These are phyloP conservation scores for Tachycineta bicolor DNA, from an alignment of 2,113 vertebrate genomes.

Conservation along the genomic window DNA sequence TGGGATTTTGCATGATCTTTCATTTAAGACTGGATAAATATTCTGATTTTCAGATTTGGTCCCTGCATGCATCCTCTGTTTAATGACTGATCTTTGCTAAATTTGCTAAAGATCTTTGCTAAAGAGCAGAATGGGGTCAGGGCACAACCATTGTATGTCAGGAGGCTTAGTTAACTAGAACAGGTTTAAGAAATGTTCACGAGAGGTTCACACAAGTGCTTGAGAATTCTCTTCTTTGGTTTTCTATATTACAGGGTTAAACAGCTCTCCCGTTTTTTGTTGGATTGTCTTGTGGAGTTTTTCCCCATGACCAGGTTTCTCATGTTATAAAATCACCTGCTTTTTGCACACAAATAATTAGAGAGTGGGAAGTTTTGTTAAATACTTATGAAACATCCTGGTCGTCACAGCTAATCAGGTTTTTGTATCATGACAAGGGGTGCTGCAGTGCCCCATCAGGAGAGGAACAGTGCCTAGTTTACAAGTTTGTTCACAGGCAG, in stretches of 20 bases:
- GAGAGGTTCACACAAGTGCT: neutral
- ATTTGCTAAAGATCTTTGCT: neutral
- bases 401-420: neutral
- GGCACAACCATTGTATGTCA: fast-evolving
- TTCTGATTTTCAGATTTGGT: neutral
- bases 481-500: neutral
- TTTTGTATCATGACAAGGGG: neutral
- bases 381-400: neutral
- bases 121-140: neutral
- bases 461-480: neutral
- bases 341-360: neutral
- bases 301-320: neutral
- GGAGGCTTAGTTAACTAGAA: neutral
- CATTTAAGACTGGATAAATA: neutral
- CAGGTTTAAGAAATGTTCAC: neutral
- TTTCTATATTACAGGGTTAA: neutral
- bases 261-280: neutral
- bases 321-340: neutral
- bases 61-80: neutral
- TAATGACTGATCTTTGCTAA: neutral
- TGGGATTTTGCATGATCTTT: neutral
- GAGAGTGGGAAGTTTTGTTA: neutral
- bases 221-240: neutral
- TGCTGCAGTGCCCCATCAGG: neutral
- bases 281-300: neutral